phyloP scores from a whole-genome alignment of 1,140 invertebrate genomes.

The Neodiprion fabricii region DNA sequence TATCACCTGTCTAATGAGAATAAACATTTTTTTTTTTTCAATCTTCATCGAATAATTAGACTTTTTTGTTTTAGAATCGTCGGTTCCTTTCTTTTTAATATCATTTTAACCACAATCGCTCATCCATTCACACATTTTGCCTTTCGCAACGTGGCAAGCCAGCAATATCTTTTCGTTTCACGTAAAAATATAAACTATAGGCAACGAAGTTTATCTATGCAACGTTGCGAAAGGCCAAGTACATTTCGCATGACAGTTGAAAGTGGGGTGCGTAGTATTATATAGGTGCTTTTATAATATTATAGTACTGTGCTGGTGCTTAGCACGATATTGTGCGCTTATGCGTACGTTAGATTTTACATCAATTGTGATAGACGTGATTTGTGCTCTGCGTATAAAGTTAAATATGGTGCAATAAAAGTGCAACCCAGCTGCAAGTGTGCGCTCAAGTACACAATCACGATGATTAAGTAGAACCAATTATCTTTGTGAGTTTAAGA shows the following conservation, averaged over 20 bases:
- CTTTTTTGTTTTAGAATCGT: conserved; percentile 1
- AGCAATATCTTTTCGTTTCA: neutral
- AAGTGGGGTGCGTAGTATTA: conserved; percentile 43
- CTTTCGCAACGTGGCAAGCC: neutral
- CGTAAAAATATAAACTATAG: too few relatives aligned
- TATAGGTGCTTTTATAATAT: conserved; percentile 41
- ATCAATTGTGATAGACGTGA: neutral
- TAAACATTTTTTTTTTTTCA: neutral
- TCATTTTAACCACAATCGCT: conserved; percentile 7
- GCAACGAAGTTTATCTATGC: too few relatives aligned
- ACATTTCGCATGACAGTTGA: conserved; percentile 40
- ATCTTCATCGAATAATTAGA: neutral
- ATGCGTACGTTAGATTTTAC: conserved; percentile 2
- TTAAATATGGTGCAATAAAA: neutral
- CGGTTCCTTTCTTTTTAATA: conserved; percentile 14
- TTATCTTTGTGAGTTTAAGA: neutral
- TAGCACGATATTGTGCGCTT: conserved; percentile 24
- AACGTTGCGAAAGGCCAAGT: conserved; percentile 1
- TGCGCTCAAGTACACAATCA: neutral
- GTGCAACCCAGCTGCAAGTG: neutral
- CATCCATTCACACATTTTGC: conserved; percentile 10
- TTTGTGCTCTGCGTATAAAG: neutral
- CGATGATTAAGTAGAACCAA: neutral
- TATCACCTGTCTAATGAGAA: too few relatives aligned
- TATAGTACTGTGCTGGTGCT: conserved; percentile 37